These are phyloP conservation scores for Scartelaos histophorus DNA, from an alignment of 2,113 vertebrate species.

Conservation along the genomic window DNA sequence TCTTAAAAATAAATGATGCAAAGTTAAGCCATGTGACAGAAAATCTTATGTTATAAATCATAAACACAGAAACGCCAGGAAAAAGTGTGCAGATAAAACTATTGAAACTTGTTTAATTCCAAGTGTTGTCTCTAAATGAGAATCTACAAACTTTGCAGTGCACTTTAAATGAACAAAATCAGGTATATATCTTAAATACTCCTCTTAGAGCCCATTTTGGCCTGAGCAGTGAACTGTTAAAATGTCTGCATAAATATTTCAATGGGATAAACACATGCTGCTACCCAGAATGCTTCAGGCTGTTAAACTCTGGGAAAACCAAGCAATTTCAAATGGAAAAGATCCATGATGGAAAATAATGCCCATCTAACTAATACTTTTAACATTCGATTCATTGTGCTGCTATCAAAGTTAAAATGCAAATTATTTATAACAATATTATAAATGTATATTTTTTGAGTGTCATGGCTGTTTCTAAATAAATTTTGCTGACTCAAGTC, in stretches of 20 bases:
- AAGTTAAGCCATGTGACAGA: slow-evolving; percentile 19
- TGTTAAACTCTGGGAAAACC: background rate
- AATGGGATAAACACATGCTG: background rate
- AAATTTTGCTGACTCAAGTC: background rate
- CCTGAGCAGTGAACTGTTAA: background rate
- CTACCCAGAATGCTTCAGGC: background rate
- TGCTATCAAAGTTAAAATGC: background rate
- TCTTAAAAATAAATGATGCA: slow-evolving; percentile 30
- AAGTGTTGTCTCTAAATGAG: background rate
- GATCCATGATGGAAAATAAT: background rate
- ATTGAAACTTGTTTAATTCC: background rate
- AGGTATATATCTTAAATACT: background rate
- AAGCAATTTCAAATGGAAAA: background rate
- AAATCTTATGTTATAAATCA: slow-evolving; percentile 4
- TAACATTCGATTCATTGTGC: background rate
- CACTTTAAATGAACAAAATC: background rate
- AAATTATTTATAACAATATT: background rate
- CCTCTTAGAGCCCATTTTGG: background rate
- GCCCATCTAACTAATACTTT: background rate
- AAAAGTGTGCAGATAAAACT: background rate
- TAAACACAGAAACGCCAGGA: background rate
- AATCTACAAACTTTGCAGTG: background rate
- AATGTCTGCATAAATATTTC: background rate
- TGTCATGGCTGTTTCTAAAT: slow-evolving; percentile 1
- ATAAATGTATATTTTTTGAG: background rate